Base-by-base conservation (phyloP, 2,797 vertebrate genomes). In the Synanceia verrucosa region DNA sequence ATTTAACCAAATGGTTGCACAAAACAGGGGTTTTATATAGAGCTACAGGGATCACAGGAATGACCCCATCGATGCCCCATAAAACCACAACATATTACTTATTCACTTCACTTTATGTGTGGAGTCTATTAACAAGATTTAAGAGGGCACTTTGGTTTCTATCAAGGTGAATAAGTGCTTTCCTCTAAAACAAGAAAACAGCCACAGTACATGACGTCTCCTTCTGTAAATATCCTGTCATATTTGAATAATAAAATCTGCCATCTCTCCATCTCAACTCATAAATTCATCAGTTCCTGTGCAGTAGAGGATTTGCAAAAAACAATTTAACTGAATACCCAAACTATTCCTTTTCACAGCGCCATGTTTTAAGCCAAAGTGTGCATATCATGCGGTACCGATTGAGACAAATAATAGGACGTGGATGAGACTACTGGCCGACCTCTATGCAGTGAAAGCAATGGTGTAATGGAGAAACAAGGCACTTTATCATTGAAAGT, bases 401-500 rank as follows among this genome's bases (percentile, higher is more conserved):
- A 77, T 64, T 34, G 31, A 77, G 60, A 50, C 51, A 67, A 59
- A 53, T 47, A 26, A 51, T 21, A 11, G 67, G 26, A 43, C 46
- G 52, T 55, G 61, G 46, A 63, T 36, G 37, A 52, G 16, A 3
- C 13, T 23, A 12, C 51, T 47, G 13, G 60, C 56, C 65, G 61
- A 41, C 68, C 36, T 51, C 33, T 62, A 53, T 70, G 58, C 69
- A 73, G 37, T 61, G 39, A 83, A 37, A 56, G 65, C 39, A 52
- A n/a, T 37, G 8, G 34, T 55, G 64, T 65, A 74, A 53, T 71
- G 67, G 44, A 11, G 21, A 79, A 82, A 84, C 55, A 69, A 76
- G 23, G 43, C 67, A 74, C 65, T 85, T 76, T 71, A 82, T 86
- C 71, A 78, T 82, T 78, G 41, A 81, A 62, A 61, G 51, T 41